Base-by-base conservation (phyloP, 2,113 vertebrate species). In the Gallinago jamesoni region DNA sequence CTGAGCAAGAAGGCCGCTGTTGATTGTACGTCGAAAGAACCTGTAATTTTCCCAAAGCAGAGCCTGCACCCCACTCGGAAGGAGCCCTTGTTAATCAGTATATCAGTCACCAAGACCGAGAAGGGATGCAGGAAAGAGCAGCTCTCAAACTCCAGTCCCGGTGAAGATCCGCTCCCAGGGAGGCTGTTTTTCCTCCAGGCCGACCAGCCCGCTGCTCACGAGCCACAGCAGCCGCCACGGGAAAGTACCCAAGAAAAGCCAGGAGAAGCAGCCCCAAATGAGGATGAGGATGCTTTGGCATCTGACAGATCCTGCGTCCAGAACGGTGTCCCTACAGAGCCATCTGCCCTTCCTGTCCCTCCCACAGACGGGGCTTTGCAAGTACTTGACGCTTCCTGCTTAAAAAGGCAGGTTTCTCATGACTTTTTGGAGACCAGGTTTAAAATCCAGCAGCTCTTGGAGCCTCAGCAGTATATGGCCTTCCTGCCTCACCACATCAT, bases 401-500 rank as follows among this genome's bases (percentile, higher is more conserved):
- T 98, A 8, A 98, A 98, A 60, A 97, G 96, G 74, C 97, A 98
- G 57, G 98, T 98, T 64, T 99, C 99, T 0, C 98, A 98, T 86
- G 98, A 99, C 97, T 99, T 99, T 97, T 92, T 99, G 95, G 98
- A 98, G 97, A 98, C 98, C 91, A 98, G 99, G 50, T 99, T 98
- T 96, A 99, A 99, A 86, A 98, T 99, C 87, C 98, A 99, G 95
- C 99, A 98, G 96, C 98, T 99, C 41, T 69, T 99, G 97, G 99
- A 99, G 97, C 99, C 99, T 28, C 99, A 98, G 97, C 98, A 99
- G 60, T 98, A 98, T 83, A 98, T 99, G 98, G 98, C 98, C 28
- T 98, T 99, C 84, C 95, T 99, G 85, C 99, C 99, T 10, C 99
- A 99, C 84, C 99, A 99, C 97, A 98, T 99, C 92, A 98, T 99